These are phyloP conservation scores for Dermochelys coriacea DNA, from an alignment of 2,797 vertebrate genomes.

Conservation along the genomic window DNA sequence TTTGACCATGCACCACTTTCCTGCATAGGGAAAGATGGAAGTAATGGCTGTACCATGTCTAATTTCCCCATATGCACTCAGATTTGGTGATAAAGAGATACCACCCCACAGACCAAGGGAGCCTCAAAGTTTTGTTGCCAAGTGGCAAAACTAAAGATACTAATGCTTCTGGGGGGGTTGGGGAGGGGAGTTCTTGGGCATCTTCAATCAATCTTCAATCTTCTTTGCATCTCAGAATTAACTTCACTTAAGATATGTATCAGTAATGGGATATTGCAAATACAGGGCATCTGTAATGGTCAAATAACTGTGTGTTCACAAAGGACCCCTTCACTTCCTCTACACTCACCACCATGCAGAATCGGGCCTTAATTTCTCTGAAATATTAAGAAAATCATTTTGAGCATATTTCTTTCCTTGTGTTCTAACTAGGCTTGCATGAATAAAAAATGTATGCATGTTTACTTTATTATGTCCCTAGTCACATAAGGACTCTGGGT, in stretches of 20 bases:
- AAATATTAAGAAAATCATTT: neutral
- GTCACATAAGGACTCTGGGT: slow-evolving; percentile 32
- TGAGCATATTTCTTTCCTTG: neutral
- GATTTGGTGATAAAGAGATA: neutral
- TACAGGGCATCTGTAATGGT: fast-evolving
- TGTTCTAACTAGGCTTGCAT: slow-evolving; percentile 17
- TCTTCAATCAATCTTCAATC: neutral
- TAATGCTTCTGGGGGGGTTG: too few relatives aligned
- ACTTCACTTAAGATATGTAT: neutral
- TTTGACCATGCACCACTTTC: fast-evolving
- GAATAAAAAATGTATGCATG: neutral
- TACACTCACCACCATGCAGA: neutral
- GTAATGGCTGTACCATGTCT: neutral
- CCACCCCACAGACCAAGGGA: neutral
- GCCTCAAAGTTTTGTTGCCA: fast-evolving
- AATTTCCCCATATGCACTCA: neutral
- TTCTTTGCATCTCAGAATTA: neutral
- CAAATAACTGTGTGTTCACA: neutral
- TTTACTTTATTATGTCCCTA: slow-evolving; percentile 35
- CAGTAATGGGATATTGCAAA: neutral
- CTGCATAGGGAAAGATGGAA: neutral
- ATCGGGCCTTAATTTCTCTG: neutral
- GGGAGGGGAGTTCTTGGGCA: neutral
- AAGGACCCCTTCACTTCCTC: neutral
- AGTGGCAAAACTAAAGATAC: neutral